Evolutionary conservation across 2,888 invertebrate genomes (phyloP), one percentile per base, ranked within the genome.

Genomic region (Meganola albula): DNA sequence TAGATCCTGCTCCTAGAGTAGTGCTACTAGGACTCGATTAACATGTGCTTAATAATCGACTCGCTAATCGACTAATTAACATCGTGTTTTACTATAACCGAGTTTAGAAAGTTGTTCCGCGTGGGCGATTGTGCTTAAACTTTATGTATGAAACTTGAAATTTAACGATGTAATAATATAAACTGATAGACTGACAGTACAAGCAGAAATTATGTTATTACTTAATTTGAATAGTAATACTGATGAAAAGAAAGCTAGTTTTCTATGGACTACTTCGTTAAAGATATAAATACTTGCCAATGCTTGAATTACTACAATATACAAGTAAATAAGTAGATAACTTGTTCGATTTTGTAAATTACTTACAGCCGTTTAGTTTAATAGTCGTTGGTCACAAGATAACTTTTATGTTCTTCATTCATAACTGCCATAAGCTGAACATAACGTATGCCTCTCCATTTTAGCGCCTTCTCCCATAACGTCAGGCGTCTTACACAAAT

Each of bases 31-130:
- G n/a, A n/a, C n/a, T 39, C 37, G 30, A 39, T 33, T 40, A 46
- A 40, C 43, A 45, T 44, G 35, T 40, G 37, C 39, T 39, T 27
- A 45, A 53, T 45, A 45, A 25, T 38, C 28, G 23, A 32, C 37
- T 34, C 35, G 43, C 33, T 51, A 51, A 53, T 51, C 51, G 35
- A 53, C 46, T 53, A 53, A 53, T 53, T 53, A 53, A 44, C 34
- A 47, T 31, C 11, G 20, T 46, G 39, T 43, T 49, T 53, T 41
- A 49, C 34, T 53, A 42, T 38, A 44, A 41, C 35, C 36, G 40
- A 28, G 44, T 34, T 54, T 54, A 53, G 54, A 54, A 54, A 54
- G 54, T 52, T 52, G 55, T 52, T 47, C 33, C 24, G 35, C 37
- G 54, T 54, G 48, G 55, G 49, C 47, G 49, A 44, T 41, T 48